Conservation (phyloP, 2,888 invertebrate genomes). For the Oscheius sp. region DNA sequence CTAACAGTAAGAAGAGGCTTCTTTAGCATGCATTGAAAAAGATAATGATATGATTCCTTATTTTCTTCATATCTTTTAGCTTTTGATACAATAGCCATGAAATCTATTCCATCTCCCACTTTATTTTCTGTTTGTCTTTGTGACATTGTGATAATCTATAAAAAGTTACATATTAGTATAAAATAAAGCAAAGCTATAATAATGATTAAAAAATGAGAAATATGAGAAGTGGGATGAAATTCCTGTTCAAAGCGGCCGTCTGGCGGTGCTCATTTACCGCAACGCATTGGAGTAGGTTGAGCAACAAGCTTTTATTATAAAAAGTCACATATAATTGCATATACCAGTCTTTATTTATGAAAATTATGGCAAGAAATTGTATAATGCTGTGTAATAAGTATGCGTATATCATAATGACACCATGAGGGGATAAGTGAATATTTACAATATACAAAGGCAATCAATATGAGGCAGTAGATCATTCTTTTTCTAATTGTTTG, state of each 20-base stretch:
- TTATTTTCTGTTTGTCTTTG: too few species aligned
- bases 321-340: too few species aligned
- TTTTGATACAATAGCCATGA: not conserved
- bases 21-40: not conserved
- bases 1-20: not conserved
- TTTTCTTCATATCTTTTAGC: not conserved
- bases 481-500: not conserved
- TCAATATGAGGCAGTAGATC: too few species aligned
- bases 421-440: not conserved
- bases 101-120: not conserved
- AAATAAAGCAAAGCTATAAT: too few species aligned
- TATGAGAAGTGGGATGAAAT: too few species aligned
- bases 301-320: not conserved
- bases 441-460: too few species aligned
- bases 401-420: not conserved
- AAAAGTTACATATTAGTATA: too few species aligned
- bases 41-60: slow-evolving; percentile 2
- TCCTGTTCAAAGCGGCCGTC: too few species aligned
- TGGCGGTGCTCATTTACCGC: too few species aligned
- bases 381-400: not conserved
- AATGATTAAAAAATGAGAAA: too few species aligned
- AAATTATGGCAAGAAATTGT: not conserved
- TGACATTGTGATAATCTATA: too few species aligned
- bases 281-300: not conserved
- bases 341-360: not conserved